Evolutionary conservation across 2,113 vertebrate species (phyloP), one percentile per base, ranked within the genome.

Genomic region (Nibea albiflora): DNA sequence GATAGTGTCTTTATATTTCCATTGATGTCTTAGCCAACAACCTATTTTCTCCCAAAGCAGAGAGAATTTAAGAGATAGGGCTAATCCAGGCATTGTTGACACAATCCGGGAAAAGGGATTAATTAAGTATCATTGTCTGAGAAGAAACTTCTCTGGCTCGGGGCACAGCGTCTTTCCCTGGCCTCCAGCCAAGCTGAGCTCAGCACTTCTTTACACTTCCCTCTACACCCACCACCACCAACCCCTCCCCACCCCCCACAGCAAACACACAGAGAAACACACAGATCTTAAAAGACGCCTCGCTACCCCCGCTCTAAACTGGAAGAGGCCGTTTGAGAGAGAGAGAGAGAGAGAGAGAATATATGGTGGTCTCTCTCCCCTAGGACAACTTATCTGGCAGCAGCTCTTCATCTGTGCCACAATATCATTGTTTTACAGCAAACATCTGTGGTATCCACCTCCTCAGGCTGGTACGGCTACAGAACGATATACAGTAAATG

Each of bases 91-190:
- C 82, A 92, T 93, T 94, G 91, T 94, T 93, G 93, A 92, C 88
- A 92, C 85, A 89, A 92, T 88, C 90, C 90, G 86, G 83, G 85
- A 81, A 91, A 94, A 90, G 77, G 88, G 89, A 93, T 94, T 94
- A 92, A 95, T 94, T 93, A 91, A 92, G 89, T 93, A 88, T 94
- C 91, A 92, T 91, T 93, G 94, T 94, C 89, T 92, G 91, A 90
- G 86, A 90, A 89, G 91, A 93, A 91, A 91, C 90, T 89, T 90
- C 80, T 89, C 84, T 90, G 69, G 89, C 90, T 90, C 58, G 35
- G 79, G 85, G 85, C 82, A 61, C 72, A 81, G 77, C 75, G 53
- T 90, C 92, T 92, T 90, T 73, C 73, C 72, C 87, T 94, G 85
- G 93, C 89, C 76, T 64, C 50, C 53, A 89, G 93, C 94, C 94